Base-by-base conservation (phyloP, 1,140 invertebrate genomes). In the Drosophila subobscura region DNA sequence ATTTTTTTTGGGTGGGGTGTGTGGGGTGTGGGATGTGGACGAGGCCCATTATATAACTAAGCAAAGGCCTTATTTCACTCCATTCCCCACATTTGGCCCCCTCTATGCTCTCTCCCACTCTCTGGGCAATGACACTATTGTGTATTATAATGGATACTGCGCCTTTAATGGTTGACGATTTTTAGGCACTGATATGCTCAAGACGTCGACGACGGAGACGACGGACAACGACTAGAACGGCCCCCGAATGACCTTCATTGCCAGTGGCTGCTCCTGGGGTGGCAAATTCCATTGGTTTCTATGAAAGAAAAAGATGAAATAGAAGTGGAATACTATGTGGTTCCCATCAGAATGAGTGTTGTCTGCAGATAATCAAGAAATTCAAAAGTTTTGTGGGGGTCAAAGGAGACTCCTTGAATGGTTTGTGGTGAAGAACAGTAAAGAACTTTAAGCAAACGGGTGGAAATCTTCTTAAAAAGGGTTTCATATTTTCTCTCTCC, bases 131-230 rank as follows among this genome's bases (percentile, higher is more conserved):
- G 80, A 79, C 80, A 85, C 81, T 84, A 84, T 75, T 75, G 65
- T 76, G 51, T 80, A 80, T 85, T 85, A 85, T 85, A 80, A 85
- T 74, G 73, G 67, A 58, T 79, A 74, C 76, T 53, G 68, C 77
- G 66, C 46, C 77, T 85, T 85, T 79, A 85, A 85, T 85, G 77
- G 77, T 70, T 85, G 83, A 77, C 71, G 80, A 80, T 85, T 79
- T 66, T 52, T 42, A 65, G 65, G 46, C 72, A 56, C 53, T 73
- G 80, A 84, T 85, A 84, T 41, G 49, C 47, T 46, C 57, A 47
- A 61, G 59, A 53, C 27, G 50, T 52, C 47, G 49, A 51, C 16
- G 22, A 14, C 25, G n/a, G 20, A 5, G 51, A 40, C 6, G 29
- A 10, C 29, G 7, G 55, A 53, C 29, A 40, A 54, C 41, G 49